Conservation (phyloP, 2,888 invertebrate species). For the Nymphalis c-album region DNA sequence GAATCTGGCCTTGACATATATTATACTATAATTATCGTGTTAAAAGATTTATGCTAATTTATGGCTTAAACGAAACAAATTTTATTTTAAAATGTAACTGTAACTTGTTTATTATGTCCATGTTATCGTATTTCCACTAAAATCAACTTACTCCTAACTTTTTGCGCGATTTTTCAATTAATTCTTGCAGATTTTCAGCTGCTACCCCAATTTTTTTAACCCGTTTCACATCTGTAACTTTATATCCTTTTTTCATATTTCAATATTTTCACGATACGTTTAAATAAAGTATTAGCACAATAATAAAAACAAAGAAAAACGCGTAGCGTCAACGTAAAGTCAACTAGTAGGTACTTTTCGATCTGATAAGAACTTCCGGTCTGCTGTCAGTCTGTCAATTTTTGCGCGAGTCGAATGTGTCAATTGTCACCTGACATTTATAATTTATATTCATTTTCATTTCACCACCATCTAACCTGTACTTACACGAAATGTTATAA, state of each 20-base stretch:
- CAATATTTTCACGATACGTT: conserved; percentile 16
- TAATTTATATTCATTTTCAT: not conserved
- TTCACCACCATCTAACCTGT: too few species aligned
- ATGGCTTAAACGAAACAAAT: not conserved
- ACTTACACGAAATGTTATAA: too few species aligned
- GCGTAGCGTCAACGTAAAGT: conserved; percentile 9
- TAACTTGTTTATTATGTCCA: not conserved
- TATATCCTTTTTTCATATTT: conserved; percentile 84
- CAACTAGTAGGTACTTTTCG: conserved; percentile 10
- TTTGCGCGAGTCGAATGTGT: conserved; percentile 24
- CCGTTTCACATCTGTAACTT: conserved; percentile 86
- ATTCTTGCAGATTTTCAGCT: conserved; percentile 83
- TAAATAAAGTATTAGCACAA: conserved; percentile 13
- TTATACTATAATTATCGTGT: conserved; percentile 5
- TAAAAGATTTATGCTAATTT: conserved; percentile 4
- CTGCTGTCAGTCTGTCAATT: conserved; percentile 22
- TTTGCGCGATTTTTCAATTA: conserved; percentile 85
- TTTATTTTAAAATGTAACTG: not conserved
- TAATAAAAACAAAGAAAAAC: conserved; percentile 34
- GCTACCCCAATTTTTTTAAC: conserved; percentile 87
- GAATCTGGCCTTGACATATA: conserved; percentile 56
- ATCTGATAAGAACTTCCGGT: conserved; percentile 23
- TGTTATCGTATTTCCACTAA: conserved; percentile 3
- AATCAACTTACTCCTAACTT: conserved; percentile 83
- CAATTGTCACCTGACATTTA: conserved; percentile 1